phyloP scores from a whole-genome alignment of 1,140 invertebrate genomes.

The Drosophila lacertosa region DNA sequence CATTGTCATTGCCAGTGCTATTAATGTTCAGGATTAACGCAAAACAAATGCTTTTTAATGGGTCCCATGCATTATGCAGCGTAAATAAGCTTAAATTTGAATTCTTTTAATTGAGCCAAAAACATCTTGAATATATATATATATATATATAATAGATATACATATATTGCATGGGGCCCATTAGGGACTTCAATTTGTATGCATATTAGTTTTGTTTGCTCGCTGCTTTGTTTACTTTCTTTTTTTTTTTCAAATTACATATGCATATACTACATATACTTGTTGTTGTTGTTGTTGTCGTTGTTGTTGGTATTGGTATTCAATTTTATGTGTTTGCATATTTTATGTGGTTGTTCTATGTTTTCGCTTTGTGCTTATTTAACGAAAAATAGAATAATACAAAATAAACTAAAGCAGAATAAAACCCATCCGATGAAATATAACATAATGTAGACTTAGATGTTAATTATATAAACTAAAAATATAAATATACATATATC shows the following conservation, averaged over 20 bases:
- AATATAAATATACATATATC: background rate
- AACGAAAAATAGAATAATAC: background rate
- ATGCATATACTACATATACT: slow-evolving; percentile 27
- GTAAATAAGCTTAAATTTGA: background rate
- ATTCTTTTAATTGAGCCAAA: background rate
- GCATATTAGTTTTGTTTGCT: slow-evolving; percentile 27
- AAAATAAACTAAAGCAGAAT: background rate
- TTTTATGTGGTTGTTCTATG: slow-evolving; percentile 1
- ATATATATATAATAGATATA: no score
- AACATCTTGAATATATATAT: background rate
- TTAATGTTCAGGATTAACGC: slow-evolving; percentile 16
- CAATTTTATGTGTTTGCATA: slow-evolving; percentile 13
- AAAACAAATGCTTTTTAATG: slow-evolving; percentile 19
- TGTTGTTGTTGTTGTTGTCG: slow-evolving; percentile 44
- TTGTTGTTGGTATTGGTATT: slow-evolving; percentile 38
- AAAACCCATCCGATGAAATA: background rate
- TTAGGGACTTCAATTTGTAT: background rate
- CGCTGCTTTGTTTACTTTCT: slow-evolving; percentile 12
- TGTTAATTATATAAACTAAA: background rate
- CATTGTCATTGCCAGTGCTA: slow-evolving; percentile 33
- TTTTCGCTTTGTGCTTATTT: slow-evolving; percentile 7
- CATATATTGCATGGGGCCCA: background rate
- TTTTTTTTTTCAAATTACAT: slow-evolving; percentile 12
- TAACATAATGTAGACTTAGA: background rate
- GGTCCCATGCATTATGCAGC: background rate